Percentiles rank a stretch among this genome's conserved stretches.
Evolutionary conservation across 2,797 vertebrate genomes (phyloP).

Genomic region (Hydrophis major): DNA sequence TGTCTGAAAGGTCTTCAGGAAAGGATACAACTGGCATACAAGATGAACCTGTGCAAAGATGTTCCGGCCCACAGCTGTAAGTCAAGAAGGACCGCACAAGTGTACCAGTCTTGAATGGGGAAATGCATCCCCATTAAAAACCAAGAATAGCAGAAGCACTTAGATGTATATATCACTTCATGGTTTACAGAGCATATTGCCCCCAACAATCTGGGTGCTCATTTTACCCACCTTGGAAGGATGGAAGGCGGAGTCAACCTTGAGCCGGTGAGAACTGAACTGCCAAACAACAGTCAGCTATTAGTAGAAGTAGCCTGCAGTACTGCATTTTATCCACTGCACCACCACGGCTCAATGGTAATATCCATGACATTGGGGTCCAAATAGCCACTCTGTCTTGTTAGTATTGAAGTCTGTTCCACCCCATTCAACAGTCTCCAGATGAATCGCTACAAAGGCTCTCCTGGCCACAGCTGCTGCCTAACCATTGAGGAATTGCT

Average conservation of each 20-base stretch:
- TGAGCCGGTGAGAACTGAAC: too few species aligned
- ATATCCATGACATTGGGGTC: not conserved
- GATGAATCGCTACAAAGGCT: not conserved
- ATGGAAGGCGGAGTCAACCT: too few species aligned
- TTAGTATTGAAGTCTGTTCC: not conserved
- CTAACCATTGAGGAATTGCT: not conserved
- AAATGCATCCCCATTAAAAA: not conserved
- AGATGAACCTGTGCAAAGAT: not conserved
- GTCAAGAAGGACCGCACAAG: not conserved
- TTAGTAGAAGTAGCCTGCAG: too few species aligned
- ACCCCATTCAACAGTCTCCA: not conserved
- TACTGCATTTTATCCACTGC: too few species aligned
- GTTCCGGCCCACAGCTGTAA: not conserved
- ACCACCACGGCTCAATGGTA: not conserved
- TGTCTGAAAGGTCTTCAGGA: not conserved
- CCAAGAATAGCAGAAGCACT: not conserved
- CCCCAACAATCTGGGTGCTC: too few species aligned
- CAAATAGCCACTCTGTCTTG: not conserved
- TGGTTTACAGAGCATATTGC: too few species aligned
- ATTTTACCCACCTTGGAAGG: too few species aligned
- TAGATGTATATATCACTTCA: too few species aligned
- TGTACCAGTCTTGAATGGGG: not conserved
- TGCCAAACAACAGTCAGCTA: too few species aligned
- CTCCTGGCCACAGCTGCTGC: not conserved
- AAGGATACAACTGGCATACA: not conserved